Conservation (phyloP, 2,113 vertebrate genomes). For the Alethe castanea region DNA sequence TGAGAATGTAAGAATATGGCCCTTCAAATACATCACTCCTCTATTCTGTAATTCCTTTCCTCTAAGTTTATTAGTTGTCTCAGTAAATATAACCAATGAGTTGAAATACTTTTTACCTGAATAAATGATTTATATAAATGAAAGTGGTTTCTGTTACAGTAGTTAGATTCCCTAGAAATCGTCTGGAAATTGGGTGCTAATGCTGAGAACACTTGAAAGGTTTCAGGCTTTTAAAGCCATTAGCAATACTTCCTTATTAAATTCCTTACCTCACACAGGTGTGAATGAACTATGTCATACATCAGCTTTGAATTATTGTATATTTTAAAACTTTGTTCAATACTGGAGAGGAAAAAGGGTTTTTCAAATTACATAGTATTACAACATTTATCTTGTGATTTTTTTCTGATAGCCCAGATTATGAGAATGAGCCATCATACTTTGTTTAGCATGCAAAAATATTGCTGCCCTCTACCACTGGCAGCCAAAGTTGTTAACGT, state of each 20-base stretch:
- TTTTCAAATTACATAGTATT: neutral
- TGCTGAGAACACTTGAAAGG: neutral
- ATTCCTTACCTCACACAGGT: neutral
- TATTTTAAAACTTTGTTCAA: neutral
- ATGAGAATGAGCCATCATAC: neutral
- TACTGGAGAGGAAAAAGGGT: neutral
- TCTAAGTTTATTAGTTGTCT: constrained; percentile 10
- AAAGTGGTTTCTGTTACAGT: neutral
- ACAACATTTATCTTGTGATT: neutral
- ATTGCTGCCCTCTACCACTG: neutral
- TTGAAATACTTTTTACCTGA: neutral
- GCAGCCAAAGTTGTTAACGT: neutral
- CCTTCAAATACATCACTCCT: neutral
- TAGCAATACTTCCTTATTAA: neutral
- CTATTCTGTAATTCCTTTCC: neutral
- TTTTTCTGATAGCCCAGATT: neutral
- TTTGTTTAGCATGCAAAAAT: neutral
- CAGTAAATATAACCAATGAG: neutral
- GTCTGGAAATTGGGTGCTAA: neutral
- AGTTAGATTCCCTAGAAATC: neutral
- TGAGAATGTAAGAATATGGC: neutral
- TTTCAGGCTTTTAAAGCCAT: neutral
- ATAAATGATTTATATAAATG: neutral
- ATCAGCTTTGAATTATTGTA: neutral
- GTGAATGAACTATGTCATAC: neutral